Conservation (phyloP, 2,797 vertebrate species). For the Pseudochirops corinnae region DNA sequence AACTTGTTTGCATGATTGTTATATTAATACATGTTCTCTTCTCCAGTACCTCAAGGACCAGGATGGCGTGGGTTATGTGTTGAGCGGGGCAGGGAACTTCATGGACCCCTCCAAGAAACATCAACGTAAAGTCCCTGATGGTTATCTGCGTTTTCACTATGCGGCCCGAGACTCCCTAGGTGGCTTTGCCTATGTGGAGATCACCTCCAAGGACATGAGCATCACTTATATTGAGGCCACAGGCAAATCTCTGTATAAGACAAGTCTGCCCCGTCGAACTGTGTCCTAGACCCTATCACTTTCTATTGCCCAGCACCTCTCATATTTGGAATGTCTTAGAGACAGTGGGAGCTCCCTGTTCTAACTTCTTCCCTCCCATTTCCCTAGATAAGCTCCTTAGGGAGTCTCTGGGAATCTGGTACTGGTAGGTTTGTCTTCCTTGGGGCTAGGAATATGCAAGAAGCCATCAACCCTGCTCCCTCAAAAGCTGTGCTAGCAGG, state of each 20-base stretch:
- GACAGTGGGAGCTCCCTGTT: not conserved
- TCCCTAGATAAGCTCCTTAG: not conserved
- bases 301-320: not conserved
- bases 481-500: not conserved
- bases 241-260: conserved; percentile 92
- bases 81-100: conserved; percentile 96
- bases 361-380: not conserved
- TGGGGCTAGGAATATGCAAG: not conserved
- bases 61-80: conserved; percentile 89
- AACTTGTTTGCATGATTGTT: not conserved
- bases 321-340: no score
- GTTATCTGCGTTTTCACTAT: conserved; percentile 92
- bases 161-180: conserved; percentile 88
- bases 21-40: rapidly evolving
- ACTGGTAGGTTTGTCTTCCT: not conserved
- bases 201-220: conserved; percentile 86
- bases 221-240: conserved; percentile 92
- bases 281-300: conserved; percentile 32
- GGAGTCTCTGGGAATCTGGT: not conserved
- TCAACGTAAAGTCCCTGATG: conserved; percentile 86
- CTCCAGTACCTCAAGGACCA: conserved; percentile 89
- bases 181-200: conserved; percentile 91
- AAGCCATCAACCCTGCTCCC: not conserved
- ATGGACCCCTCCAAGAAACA: conserved; percentile 90
- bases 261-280: conserved; percentile 86